Base-by-base conservation (phyloP, 2,113 vertebrate genomes). In the Cyrtonyx montezumae region DNA sequence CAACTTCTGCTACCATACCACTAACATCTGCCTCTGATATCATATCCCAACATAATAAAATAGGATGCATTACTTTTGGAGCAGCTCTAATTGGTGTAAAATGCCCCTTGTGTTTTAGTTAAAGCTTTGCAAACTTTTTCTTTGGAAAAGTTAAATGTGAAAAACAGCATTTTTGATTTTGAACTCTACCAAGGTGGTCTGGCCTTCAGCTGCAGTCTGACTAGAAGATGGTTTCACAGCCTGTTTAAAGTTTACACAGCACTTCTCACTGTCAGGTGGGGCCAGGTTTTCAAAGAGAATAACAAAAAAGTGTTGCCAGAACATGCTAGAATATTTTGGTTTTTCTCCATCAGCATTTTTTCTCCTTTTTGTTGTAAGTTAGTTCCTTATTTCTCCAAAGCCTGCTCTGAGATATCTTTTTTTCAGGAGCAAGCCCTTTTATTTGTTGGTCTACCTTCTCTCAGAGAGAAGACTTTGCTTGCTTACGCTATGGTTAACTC, bases 51-150 rank as follows among this genome's bases (percentile, higher is more conserved):
- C 51, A 53, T 15, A 53, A 53, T 53, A 53, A 53, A 53, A 53
- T 25, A 53, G 8, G 26, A 46, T 16, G 45, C 45, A 18, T 46
- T 46, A 46, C 45, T 46, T 46, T 46, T 19, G 18, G 45, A 28
- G 25, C 26, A 53, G 26, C 51, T 30, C 51, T 37, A 93, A 91
- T 93, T 96, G 81, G 94, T 94, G 77, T 94, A 90, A 96, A 76
- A 84, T 96, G 84, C 19, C n/a, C 34, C 45, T 96, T 56, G 91
- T 86, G 87, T 81, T 62, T 40, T 87, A 51, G 75, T 91, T 95
- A 78, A 96, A 96, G n/a, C 11, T 73, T 34, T 5, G 45, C 53
- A 94, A 77, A 63, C n/a, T 65, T 96, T 91, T 91, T 91, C 75
- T 75, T 48, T 17, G 19, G 48, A 84, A 90, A 95, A 85, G 65